phyloP scores from a whole-genome alignment of 2,888 invertebrate genomes.

The Seira musarum region DNA sequence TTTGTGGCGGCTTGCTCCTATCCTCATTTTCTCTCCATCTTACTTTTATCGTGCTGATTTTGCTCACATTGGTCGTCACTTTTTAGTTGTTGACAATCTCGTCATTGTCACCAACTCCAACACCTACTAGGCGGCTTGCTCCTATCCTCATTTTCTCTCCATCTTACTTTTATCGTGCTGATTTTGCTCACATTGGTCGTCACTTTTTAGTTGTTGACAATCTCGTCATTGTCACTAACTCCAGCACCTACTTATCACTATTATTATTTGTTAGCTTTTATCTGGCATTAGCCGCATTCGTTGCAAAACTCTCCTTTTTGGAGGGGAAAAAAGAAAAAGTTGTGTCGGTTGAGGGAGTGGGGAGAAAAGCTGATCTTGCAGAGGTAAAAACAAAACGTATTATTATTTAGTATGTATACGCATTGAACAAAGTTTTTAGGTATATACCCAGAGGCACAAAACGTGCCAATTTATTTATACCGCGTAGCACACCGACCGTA shows the following conservation, averaged over 20 bases:
- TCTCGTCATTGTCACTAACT: not conserved
- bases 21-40: not conserved
- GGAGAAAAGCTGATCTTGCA: no score
- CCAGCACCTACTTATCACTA: no score
- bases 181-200: not conserved
- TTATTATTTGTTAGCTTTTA: no score
- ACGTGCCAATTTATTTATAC: slow-evolving; percentile 21
- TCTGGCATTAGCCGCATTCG: no score
- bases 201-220: not conserved
- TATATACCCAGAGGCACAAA: slow-evolving; percentile 19
- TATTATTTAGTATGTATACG: not conserved
- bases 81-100: not conserved
- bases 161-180: not conserved
- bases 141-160: not conserved
- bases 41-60: not conserved
- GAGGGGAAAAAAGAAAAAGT: no score
- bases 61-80: not conserved
- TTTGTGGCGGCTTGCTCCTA: not conserved
- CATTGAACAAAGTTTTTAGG: not conserved
- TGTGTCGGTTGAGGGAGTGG: no score
- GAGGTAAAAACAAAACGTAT: slow-evolving; percentile 1
- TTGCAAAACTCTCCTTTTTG: no score
- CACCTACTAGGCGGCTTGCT: not conserved
- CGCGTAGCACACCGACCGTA: not conserved
- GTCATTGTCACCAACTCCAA: slow-evolving; percentile 4